Base-by-base conservation (phyloP, 2,888 invertebrate species). In the Aphodius granarius region DNA sequence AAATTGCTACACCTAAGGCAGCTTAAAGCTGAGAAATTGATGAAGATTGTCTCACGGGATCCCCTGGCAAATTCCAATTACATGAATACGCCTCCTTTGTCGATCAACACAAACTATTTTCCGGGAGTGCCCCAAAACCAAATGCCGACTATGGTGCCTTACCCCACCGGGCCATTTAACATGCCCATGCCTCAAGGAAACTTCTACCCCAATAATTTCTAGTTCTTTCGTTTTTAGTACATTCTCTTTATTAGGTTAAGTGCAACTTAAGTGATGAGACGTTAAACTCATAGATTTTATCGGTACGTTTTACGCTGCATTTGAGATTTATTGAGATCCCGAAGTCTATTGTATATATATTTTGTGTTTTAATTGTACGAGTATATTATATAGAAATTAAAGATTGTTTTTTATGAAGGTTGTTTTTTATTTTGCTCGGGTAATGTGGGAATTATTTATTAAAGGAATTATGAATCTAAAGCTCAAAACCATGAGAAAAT, bases 11-110 rank as follows among this genome's bases (percentile, higher is more conserved):
- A 97, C 85, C 85, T 93, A 78, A 90, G 97, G 72, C 93, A 95
- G 84, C 93, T 98, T 13, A 98, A 98, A 88, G 93, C 96, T 0
- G 98, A 99, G 79, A 98, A 98, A 89, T 93, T 99, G 93, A 89
- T 91, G 71, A 95, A 95, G 83, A 86, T 95, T 13, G 88, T 94
- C 77, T 83, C 86, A 15, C 81, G 85, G 23, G 85, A 86, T 78
- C 83, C 84, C 5, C 77, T 81, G n/a, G 66, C 84, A 79, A 63
- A 64, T 19, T 72, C 74, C 16, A 86, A 83, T 80, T 87, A 88
- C 76, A 81, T 85, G 17, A 86, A 87, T 79, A 84, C 86, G 17
- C 87, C 87, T 5, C 86, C 86, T 20, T 81, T 86, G 75, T 84
- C 78, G 74, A 80, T 87, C 19, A 87, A 83, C 79, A 82, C 82